Percentiles rank a stretch among this genome's conserved stretches.
Conservation (phyloP, 2,113 vertebrate species). For the Corythoichthys intestinalis region DNA sequence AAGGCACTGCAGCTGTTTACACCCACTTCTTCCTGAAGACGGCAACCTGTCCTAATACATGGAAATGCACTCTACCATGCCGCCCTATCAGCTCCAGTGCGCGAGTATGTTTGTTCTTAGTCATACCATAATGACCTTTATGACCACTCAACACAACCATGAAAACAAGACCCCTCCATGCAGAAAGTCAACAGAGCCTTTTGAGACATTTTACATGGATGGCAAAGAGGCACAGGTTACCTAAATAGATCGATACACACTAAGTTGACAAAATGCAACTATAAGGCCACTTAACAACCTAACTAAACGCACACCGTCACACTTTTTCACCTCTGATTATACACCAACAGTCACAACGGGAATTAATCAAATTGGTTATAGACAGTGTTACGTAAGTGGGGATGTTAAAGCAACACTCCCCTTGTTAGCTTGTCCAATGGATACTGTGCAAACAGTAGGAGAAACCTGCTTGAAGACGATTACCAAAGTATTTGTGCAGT, state of each 20-base stretch:
- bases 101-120: slow-evolving; percentile 30
- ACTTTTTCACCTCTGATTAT: not conserved
- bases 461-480: slow-evolving; percentile 19
- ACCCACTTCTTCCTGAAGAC: not conserved
- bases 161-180: slow-evolving; percentile 45
- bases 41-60: not conserved
- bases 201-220: slow-evolving; percentile 21
- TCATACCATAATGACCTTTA: slow-evolving; percentile 52
- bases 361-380: slow-evolving; percentile 3
- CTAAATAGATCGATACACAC: slow-evolving; percentile 12
- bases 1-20: slow-evolving; percentile 15
- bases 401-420: slow-evolving; percentile 10
- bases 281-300: not conserved
- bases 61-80: slow-evolving; percentile 15
- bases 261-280: slow-evolving; percentile 3
- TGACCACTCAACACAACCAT: slow-evolving; percentile 45
- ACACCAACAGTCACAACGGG: not conserved
- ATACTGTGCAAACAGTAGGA: slow-evolving; percentile 54
- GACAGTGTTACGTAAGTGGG: slow-evolving; percentile 28
- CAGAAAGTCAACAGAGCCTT: slow-evolving; percentile 49
- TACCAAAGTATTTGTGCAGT: not conserved
- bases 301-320: not conserved
- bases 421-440: slow-evolving; percentile 21
- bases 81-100: slow-evolving; percentile 14
- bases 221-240: slow-evolving; percentile 20